A percentile compares a stretch with the other conserved stretches of the same genome.
Conservation (phyloP, 2,113 vertebrate species). For the Callocephalon fimbriatum region DNA sequence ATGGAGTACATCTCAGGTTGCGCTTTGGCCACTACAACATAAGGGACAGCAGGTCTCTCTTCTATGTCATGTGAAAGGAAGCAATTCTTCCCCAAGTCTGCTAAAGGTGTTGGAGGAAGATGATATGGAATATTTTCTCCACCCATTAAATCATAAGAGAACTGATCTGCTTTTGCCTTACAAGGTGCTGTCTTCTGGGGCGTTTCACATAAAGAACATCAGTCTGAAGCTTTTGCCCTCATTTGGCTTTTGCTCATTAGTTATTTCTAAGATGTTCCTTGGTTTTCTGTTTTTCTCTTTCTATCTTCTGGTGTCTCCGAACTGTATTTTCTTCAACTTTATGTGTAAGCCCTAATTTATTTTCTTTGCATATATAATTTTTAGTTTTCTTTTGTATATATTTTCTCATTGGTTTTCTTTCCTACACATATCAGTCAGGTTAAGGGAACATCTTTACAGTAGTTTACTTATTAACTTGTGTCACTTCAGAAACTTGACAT, state of each 20-base stretch:
- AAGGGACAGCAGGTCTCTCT: not conserved
- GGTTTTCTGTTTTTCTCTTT: not conserved
- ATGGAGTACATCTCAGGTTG: not conserved
- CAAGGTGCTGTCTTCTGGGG: not conserved
- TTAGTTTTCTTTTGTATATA: not conserved
- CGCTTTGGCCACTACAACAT: not conserved
- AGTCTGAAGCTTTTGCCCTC: not conserved
- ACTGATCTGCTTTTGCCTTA: not conserved
- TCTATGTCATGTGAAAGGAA: not conserved
- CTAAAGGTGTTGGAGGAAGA: not conserved
- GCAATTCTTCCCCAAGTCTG: not conserved
- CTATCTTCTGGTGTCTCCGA: not conserved
- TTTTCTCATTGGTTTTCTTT: not conserved
- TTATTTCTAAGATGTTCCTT: not conserved
- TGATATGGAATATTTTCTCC: not conserved
- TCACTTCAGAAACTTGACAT: not conserved
- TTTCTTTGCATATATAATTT: not conserved
- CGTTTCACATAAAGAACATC: not conserved
- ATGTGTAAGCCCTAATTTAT: not conserved
- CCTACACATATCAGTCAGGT: rapidly evolving
- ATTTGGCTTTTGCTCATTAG: not conserved
- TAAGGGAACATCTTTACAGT: not conserved
- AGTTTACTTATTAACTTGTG: not conserved
- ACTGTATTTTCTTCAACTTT: not conserved
- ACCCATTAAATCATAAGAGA: not conserved